Conservation (phyloP, 1,140 invertebrate genomes). For the Bombus superbus region DNA sequence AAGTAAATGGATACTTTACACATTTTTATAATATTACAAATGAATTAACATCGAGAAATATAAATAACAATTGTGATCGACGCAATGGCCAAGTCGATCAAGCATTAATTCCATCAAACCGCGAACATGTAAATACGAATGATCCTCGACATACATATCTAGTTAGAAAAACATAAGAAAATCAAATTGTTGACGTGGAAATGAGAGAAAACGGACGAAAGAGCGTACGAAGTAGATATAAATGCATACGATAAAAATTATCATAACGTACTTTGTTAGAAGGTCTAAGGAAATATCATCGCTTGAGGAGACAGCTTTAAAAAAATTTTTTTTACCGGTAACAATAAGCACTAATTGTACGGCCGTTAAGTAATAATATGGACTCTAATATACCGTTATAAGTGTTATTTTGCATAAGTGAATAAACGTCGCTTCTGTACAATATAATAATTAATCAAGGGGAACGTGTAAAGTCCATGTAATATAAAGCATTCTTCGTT, state of each 20-base stretch:
- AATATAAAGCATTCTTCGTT: not conserved
- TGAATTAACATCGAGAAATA: not conserved
- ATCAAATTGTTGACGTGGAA: not conserved
- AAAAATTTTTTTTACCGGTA: not conserved
- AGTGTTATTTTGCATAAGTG: constrained; percentile 7
- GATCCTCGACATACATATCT: constrained; percentile 32
- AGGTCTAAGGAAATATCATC: constrained; percentile 20
- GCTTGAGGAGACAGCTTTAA: constrained; percentile 26
- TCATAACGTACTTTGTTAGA: constrained; percentile 2
- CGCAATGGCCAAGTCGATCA: not conserved
- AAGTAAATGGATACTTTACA: not conserved
- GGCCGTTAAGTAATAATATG: not conserved
- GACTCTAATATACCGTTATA: not conserved
- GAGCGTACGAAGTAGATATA: not conserved
- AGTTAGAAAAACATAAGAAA: not conserved
- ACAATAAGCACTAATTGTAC: not conserved
- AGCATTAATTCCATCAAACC: not conserved
- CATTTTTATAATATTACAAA: not conserved
- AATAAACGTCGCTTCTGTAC: not conserved
- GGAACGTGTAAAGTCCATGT: not conserved
- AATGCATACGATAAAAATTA: not conserved
- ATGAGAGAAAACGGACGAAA: not conserved
- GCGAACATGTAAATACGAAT: constrained; percentile 19
- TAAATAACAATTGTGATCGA: not conserved
- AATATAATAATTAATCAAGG: constrained; percentile 16